These are phyloP conservation scores for Teleopsis dalmanni DNA, from an alignment of 1,140 invertebrate species.

Conservation along the genomic window DNA sequence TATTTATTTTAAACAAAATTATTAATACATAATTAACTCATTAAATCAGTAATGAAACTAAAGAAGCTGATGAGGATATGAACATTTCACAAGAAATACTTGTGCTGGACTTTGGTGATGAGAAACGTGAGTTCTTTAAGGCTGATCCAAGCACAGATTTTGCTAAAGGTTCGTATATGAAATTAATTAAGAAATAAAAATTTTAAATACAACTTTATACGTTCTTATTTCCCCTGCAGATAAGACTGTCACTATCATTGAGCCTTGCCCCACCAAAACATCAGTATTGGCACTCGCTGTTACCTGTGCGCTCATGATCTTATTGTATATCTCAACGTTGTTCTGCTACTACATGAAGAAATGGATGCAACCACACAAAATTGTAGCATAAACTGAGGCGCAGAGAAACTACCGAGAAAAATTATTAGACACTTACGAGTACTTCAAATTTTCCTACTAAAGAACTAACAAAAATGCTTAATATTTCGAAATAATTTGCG, in stretches of 20 bases:
- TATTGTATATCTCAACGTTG: slow-evolving; percentile 83
- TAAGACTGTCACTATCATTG: slow-evolving; percentile 77
- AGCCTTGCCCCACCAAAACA: slow-evolving; percentile 82
- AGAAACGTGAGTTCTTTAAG: slow-evolving; percentile 73
- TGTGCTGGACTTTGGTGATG: slow-evolving; percentile 83
- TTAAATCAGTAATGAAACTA: slow-evolving; percentile 48
- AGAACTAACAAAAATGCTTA: no score
- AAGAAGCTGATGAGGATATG: slow-evolving; percentile 76
- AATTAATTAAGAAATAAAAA: not conserved
- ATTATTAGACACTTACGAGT: no score
- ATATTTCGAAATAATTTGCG: no score
- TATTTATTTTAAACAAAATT: no score
- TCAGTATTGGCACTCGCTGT: slow-evolving; percentile 81
- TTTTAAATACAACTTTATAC: not conserved
- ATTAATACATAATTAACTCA: no score
- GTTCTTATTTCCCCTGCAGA: slow-evolving; percentile 50
- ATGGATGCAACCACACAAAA: slow-evolving; percentile 75
- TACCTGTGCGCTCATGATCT: slow-evolving; percentile 77
- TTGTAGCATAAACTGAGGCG: slow-evolving; percentile 61
- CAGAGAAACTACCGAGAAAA: no score
- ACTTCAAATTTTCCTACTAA: no score
- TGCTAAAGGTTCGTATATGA: slow-evolving; percentile 52
- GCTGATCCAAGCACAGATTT: slow-evolving; percentile 72
- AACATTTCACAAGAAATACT: slow-evolving; percentile 89
- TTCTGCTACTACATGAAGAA: slow-evolving; percentile 89